These are phyloP conservation scores for Apostichopus leukothele DNA, from an alignment of 53 echinoderm and acorn worm genomes.

Conservation along the genomic window DNA sequence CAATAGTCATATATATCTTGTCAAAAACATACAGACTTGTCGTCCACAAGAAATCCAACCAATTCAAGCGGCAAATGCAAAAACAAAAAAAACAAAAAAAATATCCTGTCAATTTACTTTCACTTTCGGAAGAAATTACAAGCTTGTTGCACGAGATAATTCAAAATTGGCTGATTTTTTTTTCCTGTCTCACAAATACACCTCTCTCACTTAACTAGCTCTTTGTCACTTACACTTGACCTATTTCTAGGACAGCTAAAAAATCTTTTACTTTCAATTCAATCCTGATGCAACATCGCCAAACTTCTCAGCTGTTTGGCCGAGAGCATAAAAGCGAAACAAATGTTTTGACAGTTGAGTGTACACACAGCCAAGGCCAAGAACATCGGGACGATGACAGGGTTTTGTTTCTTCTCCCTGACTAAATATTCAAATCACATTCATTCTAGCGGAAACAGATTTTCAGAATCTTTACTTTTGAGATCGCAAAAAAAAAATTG, in stretches of 20 bases:
- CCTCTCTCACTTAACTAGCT: neutral
- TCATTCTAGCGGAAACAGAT: neutral
- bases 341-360: neutral
- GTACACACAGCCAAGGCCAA: neutral
- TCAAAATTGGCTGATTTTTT: neutral
- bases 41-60: no score
- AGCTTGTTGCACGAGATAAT: constrained; percentile 38
- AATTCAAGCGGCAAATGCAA: neutral
- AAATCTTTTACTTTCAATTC: neutral
- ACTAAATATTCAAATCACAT: neutral
- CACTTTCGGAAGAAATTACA: constrained; percentile 8
- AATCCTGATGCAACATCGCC: neutral
- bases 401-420: neutral
- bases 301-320: neutral
- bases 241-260: neutral
- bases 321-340: neutral
- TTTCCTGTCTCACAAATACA: neutral
- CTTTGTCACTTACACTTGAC: constrained; percentile 12
- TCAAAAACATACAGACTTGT: no score
- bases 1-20: no score
- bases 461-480: no score
- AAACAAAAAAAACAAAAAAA: neutral
- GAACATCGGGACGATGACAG: neutral
- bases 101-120: constrained; percentile 10
- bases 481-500: no score